A percentile compares a stretch with the other conserved stretches of the same genome.
Evolutionary conservation across 2,797 vertebrate genomes (phyloP).

Genomic region (Anolis apletophallus): DNA sequence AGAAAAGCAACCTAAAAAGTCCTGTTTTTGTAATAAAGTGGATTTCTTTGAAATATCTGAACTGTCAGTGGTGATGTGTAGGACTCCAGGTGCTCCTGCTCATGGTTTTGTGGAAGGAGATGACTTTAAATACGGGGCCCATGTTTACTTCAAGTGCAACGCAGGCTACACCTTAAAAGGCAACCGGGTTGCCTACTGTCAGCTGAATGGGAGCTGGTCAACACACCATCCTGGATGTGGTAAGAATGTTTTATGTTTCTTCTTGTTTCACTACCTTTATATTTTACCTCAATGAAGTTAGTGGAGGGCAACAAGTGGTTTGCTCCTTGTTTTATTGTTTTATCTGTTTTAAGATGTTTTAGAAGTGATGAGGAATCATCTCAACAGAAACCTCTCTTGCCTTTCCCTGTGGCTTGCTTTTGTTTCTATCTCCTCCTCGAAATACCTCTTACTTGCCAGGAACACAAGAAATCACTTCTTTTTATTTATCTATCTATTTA

Average conservation of each 20-base stretch:
- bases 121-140: constrained; percentile 87
- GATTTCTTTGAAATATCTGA: constrained; percentile 80
- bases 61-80: constrained; percentile 89
- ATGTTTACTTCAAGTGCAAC: constrained; percentile 85
- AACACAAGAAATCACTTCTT: not conserved
- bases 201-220: constrained; percentile 83
- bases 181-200: constrained; percentile 80
- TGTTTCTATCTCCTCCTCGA: not conserved
- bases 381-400: not conserved
- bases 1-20: constrained; percentile 68
- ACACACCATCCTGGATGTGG: constrained; percentile 84
- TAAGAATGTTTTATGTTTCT: constrained; percentile 77
- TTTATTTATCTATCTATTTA: too few relatives aligned
- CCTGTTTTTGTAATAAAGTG: constrained; percentile 79
- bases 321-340: constrained; percentile 20
- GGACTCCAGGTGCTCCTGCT: constrained; percentile 83
- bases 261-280: constrained; percentile 41
- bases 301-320: not conserved
- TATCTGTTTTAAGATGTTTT: constrained; percentile 27
- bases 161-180: constrained; percentile 85
- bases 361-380: not conserved
- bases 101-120: constrained; percentile 85
- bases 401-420: not conserved
- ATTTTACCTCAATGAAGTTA: constrained; percentile 38
- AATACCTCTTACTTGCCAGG: not conserved